Percentiles rank a stretch among this genome's conserved stretches.
Evolutionary conservation across 2,888 invertebrate genomes (phyloP).

Genomic region (Latrodectus hesperus): DNA sequence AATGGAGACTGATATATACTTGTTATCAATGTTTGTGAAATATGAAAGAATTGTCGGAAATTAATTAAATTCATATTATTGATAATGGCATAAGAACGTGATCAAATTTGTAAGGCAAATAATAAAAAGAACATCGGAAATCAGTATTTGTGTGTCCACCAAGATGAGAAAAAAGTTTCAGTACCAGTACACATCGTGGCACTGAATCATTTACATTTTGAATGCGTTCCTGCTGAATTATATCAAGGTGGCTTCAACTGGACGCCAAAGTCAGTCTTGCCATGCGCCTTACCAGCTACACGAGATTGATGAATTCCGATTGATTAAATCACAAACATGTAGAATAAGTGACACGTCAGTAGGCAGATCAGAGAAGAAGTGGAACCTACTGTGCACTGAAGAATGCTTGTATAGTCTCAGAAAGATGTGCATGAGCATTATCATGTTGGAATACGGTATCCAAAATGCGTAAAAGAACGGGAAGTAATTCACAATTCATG

Average conservation of each 20-base stretch:
- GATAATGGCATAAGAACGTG: not conserved
- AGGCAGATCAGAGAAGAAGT: not conserved
- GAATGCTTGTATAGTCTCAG: not conserved
- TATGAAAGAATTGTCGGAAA: not conserved
- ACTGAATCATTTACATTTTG: not conserved
- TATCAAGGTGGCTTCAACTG: not conserved
- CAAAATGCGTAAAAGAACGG: no score
- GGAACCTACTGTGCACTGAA: not conserved
- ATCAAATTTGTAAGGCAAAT: not conserved
- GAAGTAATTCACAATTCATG: no score
- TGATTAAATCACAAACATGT: not conserved
- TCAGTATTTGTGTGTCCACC: not conserved
- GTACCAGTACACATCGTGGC: not conserved
- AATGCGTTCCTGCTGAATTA: not conserved
- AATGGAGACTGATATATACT: not conserved
- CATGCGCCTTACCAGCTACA: not conserved
- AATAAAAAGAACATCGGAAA: not conserved
- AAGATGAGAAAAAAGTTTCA: not conserved
- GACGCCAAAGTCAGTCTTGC: not conserved
- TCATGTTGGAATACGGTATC: no score
- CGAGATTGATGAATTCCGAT: not conserved
- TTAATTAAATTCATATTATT: constrained; percentile 2
- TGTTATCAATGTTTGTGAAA: not conserved
- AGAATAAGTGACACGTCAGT: not conserved
- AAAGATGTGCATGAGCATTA: no score